Percentiles rank a stretch among this genome's conserved stretches.
Conservation (phyloP, 2,113 vertebrate genomes). For the Podarcis raffonei region DNA sequence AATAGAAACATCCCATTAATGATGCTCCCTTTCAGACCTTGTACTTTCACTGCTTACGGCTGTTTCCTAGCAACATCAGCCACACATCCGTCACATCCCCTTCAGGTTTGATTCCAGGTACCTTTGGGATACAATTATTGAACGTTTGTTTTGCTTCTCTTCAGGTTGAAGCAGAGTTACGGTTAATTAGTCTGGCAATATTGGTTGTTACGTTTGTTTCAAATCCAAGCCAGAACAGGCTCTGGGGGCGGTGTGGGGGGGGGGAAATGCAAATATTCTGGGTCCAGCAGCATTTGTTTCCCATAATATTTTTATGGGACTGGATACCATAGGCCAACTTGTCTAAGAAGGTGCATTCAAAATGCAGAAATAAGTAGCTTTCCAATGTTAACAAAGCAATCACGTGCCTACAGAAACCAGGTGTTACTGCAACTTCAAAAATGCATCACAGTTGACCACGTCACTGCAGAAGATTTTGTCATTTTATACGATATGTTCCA, state of each 20-base stretch:
- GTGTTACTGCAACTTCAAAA: neutral
- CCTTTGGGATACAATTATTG: slow-evolving; percentile 25
- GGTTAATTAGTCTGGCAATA: slow-evolving; percentile 1
- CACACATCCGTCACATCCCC: slow-evolving; percentile 3
- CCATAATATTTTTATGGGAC: neutral
- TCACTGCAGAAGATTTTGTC: neutral
- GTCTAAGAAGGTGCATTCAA: neutral
- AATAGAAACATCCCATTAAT: neutral
- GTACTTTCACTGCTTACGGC: neutral
- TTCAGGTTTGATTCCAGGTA: neutral
- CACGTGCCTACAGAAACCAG: neutral
- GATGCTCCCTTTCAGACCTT: neutral
- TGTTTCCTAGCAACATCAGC: slow-evolving; percentile 22
- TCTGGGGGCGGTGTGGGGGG: neutral
- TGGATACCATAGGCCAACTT: neutral
- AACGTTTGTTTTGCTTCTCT: slow-evolving; percentile 27
- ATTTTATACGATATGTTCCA: neutral
- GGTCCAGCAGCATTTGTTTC: neutral
- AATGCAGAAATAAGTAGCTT: neutral
- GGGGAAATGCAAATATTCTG: neutral
- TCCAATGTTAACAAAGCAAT: neutral
- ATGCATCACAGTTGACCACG: neutral
- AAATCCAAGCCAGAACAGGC: neutral
- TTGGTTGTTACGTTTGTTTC: neutral
- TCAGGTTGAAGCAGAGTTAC: slow-evolving; percentile 1